phyloP scores from a whole-genome alignment of 2,113 vertebrate genomes.

The Gymnobelideus leadbeateri region DNA sequence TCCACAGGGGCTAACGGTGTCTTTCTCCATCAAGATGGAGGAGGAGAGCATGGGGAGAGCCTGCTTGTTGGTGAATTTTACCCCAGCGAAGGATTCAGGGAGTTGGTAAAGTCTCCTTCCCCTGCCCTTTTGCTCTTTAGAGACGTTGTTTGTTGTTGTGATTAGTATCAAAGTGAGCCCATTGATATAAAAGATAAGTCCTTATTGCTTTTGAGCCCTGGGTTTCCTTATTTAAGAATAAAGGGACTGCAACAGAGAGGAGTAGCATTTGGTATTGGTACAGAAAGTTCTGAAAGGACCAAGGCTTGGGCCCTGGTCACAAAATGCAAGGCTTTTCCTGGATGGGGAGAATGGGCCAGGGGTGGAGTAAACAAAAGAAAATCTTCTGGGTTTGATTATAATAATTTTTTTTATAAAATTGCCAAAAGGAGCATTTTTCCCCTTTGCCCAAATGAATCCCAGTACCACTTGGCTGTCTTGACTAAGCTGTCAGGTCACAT shows the following conservation, averaged over 20 bases:
- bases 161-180: not conserved
- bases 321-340: not conserved
- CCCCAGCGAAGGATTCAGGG: not conserved
- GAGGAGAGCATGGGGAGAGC: not conserved
- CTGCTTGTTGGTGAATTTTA: not conserved
- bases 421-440: not conserved
- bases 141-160: not conserved
- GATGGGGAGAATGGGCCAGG: not conserved
- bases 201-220: not conserved
- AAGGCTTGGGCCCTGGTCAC: not conserved
- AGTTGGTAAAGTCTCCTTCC: not conserved
- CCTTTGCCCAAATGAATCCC: not conserved
- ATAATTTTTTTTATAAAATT: not conserved
- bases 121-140: not conserved
- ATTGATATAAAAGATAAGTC: not conserved
- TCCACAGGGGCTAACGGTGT: not conserved
- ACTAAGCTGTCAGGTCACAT: constrained; percentile 27
- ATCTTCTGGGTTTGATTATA: not conserved
- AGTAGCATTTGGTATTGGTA: not conserved
- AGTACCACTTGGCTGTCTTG: not conserved
- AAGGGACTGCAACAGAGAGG: not conserved
- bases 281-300: not conserved
- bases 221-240: not conserved
- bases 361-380: not conserved
- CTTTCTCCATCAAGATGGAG: not conserved